A percentile compares a stretch with the other conserved stretches of the same genome.
Evolutionary conservation across 2,888 invertebrate species (phyloP).

Genomic region (Xanthorhoe spadicearia): DNA sequence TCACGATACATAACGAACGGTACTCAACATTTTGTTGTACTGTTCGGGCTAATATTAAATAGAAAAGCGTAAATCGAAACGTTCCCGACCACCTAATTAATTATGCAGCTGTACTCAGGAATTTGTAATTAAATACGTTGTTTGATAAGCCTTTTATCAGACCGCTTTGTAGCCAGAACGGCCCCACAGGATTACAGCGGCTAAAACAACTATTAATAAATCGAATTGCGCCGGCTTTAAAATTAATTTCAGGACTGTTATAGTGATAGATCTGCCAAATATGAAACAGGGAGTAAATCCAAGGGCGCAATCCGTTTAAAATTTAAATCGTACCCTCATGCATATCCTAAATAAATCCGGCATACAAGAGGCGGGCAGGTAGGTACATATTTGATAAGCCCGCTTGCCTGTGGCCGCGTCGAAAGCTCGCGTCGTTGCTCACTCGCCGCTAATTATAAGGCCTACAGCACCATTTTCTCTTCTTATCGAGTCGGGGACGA

Average conservation of each 20-base stretch:
- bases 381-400: slow-evolving; percentile 84
- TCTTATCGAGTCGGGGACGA: not conserved
- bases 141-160: slow-evolving; percentile 66
- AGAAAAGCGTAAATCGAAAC: slow-evolving; percentile 34
- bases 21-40: slow-evolving; percentile 14
- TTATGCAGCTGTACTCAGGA: slow-evolving; percentile 53
- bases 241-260: slow-evolving; percentile 63
- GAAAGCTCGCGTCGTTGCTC: slow-evolving; percentile 63
- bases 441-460: slow-evolving; percentile 76
- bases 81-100: slow-evolving; percentile 48
- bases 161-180: slow-evolving; percentile 55
- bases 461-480: slow-evolving; percentile 8
- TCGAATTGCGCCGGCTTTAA: slow-evolving; percentile 67
- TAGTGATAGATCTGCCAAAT: slow-evolving; percentile 81
- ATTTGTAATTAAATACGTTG: slow-evolving; percentile 59
- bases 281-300: slow-evolving; percentile 76
- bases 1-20: not conserved
- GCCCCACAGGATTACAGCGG: slow-evolving; percentile 60
- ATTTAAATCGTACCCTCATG: slow-evolving; percentile 84
- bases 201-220: slow-evolving; percentile 75
- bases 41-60: slow-evolving; percentile 23
- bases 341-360: slow-evolving; percentile 85
- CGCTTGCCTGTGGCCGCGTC: slow-evolving; percentile 62
- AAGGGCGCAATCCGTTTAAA: slow-evolving; percentile 85
- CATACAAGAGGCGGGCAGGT: slow-evolving; percentile 74